phyloP scores from a whole-genome alignment of 2,113 vertebrate species.

The Acanthochromis polyacanthus region DNA sequence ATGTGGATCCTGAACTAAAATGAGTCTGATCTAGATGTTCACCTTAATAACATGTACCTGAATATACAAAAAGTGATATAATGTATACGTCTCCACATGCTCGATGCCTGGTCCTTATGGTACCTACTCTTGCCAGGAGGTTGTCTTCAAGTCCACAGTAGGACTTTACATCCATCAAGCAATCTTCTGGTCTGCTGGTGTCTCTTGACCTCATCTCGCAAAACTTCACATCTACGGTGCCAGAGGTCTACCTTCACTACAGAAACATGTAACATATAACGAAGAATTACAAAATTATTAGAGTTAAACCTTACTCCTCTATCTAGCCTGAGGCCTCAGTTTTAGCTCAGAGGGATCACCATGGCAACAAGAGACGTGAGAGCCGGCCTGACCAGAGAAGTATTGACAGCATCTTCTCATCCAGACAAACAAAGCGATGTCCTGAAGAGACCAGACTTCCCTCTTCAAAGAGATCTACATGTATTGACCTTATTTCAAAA shows the following conservation, averaged over 20 bases:
- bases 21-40: no score
- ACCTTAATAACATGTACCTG: no score
- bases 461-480: no score
- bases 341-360: constrained; percentile 43
- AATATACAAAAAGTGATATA: not conserved
- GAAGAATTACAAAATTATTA: constrained; percentile 9
- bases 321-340: constrained; percentile 13
- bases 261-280: constrained; percentile 11
- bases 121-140: constrained; percentile 7
- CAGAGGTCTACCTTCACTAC: constrained; percentile 15
- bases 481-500: not conserved
- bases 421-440: not conserved
- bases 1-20: no score
- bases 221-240: not conserved
- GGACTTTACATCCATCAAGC: not conserved
- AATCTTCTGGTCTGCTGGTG: not conserved
- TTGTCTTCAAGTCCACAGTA: not conserved
- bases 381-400: constrained; percentile 6
- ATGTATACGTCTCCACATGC: not conserved
- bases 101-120: not conserved
- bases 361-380: constrained; percentile 42
- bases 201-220: not conserved
- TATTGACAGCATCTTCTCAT: constrained; percentile 4
- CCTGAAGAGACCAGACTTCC: not conserved
- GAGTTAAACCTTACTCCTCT: constrained; percentile 13